Conservation (phyloP, 2,797 vertebrate genomes). For the Anableps anableps region DNA sequence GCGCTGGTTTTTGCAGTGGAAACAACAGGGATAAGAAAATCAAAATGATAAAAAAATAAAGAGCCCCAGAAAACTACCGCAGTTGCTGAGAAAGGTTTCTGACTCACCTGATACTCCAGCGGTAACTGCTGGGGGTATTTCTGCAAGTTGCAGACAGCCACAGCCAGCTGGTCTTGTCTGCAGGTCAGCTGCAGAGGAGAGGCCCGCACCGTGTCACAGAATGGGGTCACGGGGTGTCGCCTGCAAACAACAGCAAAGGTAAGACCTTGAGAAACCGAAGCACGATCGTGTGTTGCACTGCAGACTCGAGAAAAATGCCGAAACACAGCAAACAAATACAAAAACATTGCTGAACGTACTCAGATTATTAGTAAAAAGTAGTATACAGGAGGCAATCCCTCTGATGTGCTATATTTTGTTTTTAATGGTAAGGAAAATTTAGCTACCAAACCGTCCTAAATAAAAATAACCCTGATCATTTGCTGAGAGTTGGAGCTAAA, state of each 20-base stretch:
- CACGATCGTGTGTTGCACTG: not conserved
- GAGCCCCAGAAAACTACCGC: not conserved
- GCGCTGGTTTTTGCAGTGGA: too few relatives aligned
- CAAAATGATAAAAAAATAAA: not conserved
- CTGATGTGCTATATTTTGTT: too few relatives aligned
- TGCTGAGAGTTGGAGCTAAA: not conserved
- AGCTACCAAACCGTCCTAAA: not conserved
- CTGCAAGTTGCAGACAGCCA: constrained; percentile 97
- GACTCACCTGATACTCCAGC: constrained; percentile 68
- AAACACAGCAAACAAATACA: not conserved
- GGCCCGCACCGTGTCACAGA: constrained; percentile 90
- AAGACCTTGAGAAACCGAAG: not conserved
- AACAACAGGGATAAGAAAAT: not conserved
- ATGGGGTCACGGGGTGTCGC: constrained; percentile 84
- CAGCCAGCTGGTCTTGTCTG: constrained; percentile 95
- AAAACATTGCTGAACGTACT: not conserved
- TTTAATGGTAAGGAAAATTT: not conserved
- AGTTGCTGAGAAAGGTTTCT: not conserved
- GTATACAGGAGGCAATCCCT: too few relatives aligned
- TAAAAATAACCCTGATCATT: not conserved
- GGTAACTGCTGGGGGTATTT: constrained; percentile 80
- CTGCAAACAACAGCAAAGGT: constrained; percentile 67
- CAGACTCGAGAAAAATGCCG: not conserved
- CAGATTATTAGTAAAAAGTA: too few relatives aligned
- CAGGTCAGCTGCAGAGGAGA: constrained; percentile 93